Percentiles rank a stretch among this genome's conserved stretches.
These are phyloP conservation scores for Peromyscus melanophrys DNA, from an alignment of 2,797 vertebrate species.

Conservation along the genomic window DNA sequence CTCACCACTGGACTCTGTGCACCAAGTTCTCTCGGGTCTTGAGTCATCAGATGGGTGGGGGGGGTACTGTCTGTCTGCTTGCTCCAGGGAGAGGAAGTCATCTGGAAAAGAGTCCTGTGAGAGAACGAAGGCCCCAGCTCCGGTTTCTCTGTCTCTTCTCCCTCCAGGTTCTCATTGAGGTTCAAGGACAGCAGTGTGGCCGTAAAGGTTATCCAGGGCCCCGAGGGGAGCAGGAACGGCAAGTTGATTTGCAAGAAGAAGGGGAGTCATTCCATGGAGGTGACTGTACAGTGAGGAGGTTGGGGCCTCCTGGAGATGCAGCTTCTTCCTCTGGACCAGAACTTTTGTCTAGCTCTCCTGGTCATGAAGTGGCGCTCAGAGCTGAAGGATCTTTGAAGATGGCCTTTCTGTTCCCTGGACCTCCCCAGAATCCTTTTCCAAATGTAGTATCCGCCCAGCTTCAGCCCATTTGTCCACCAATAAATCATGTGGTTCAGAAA, in stretches of 20 bases:
- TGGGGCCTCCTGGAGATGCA: neutral
- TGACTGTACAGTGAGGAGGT: conserved; percentile 84
- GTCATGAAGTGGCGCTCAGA: neutral
- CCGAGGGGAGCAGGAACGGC: neutral
- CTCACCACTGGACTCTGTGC: neutral
- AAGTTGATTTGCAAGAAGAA: conserved; percentile 87
- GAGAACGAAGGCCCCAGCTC: neutral
- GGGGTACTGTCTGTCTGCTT: neutral
- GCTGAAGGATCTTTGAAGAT: conserved; percentile 57
- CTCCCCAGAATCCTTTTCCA: neutral
- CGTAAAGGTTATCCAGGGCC: conserved; percentile 86
- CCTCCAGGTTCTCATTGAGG: conserved; percentile 87
- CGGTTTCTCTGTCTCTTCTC: neutral
- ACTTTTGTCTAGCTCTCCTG: neutral
- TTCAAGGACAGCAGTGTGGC: conserved; percentile 85
- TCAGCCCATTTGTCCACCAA: conserved; percentile 49
- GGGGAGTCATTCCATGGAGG: conserved; percentile 87
- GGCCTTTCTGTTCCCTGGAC: neutral
- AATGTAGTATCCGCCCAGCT: neutral
- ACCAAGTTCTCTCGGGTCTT: neutral
- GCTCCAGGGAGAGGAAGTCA: neutral
- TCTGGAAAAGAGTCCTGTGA: neutral
- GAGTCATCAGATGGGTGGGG: neutral
- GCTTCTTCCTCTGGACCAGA: neutral
- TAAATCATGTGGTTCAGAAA: conserved; percentile 69